phyloP scores from a whole-genome alignment of 2,113 vertebrate species.

The Bambusicola thoracicus region DNA sequence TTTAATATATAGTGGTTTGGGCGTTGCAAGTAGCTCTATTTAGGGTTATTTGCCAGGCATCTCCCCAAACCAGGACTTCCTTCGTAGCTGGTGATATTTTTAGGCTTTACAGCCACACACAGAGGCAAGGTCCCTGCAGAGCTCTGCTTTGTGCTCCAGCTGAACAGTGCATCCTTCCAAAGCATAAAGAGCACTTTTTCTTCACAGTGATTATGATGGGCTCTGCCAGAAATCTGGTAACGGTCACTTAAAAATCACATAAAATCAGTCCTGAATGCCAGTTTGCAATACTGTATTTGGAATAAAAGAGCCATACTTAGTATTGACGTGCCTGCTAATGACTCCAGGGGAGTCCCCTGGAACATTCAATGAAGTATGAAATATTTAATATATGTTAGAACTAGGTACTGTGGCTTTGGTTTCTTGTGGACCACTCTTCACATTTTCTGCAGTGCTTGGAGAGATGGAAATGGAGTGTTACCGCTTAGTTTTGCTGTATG shows the following conservation, averaged over 20 bases:
- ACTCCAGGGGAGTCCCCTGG: background rate
- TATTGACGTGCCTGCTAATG: background rate
- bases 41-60: constrained; percentile 10
- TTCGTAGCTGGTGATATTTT: constrained; percentile 39
- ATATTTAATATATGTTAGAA: background rate
- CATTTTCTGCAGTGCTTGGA: background rate
- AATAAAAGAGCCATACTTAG: background rate
- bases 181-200: background rate
- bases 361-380: background rate
- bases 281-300: background rate
- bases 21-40: background rate
- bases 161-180: background rate
- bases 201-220: background rate
- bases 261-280: background rate
- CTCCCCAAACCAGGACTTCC: constrained; percentile 43
- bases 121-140: background rate
- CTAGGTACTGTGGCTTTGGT: background rate
- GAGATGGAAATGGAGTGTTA: background rate
- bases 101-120: constrained; percentile 34
- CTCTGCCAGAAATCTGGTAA: background rate
- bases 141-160: background rate
- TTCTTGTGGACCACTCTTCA: background rate
- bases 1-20: background rate
- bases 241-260: background rate
- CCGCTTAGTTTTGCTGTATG: background rate